Evolutionary conservation across 2,888 invertebrate genomes (phyloP).

Genomic region (Griposia aprilina): DNA sequence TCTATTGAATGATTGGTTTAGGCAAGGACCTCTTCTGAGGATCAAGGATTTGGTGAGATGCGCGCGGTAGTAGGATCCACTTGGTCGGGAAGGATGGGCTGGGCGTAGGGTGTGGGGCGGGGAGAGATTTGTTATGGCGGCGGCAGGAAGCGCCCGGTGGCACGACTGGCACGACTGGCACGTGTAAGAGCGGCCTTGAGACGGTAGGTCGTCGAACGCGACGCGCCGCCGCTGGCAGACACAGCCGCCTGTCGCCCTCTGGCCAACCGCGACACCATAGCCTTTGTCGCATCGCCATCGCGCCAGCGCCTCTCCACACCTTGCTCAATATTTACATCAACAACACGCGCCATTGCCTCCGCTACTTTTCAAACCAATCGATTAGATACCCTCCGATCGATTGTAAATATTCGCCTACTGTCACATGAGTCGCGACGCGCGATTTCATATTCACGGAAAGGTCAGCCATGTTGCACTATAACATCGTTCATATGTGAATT

Average conservation of each 20-base stretch:
- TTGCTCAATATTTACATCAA: constrained; percentile 65
- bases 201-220: constrained; percentile 87
- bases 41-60: constrained; percentile 63
- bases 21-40: constrained; percentile 61
- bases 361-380: constrained; percentile 27
- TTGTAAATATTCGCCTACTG: constrained; percentile 47
- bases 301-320: constrained; percentile 66
- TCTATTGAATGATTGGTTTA: constrained; percentile 45
- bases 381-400: constrained; percentile 29
- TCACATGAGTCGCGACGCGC: constrained; percentile 44
- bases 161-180: constrained; percentile 87
- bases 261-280: constrained; percentile 77
- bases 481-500: constrained; percentile 74
- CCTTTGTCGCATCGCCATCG: constrained; percentile 75
- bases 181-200: constrained; percentile 89
- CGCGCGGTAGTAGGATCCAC: constrained; percentile 54
- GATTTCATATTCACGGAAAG: constrained; percentile 67
- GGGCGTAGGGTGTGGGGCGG: constrained; percentile 77
- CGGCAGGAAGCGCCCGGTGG: constrained; percentile 87
- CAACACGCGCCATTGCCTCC: constrained; percentile 39
- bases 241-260: constrained; percentile 79
- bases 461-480: constrained; percentile 74
- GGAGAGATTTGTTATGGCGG: constrained; percentile 88
- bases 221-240: constrained; percentile 75
- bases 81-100: constrained; percentile 63